phyloP scores from a whole-genome alignment of 2,113 vertebrate species.

The Parus major region DNA sequence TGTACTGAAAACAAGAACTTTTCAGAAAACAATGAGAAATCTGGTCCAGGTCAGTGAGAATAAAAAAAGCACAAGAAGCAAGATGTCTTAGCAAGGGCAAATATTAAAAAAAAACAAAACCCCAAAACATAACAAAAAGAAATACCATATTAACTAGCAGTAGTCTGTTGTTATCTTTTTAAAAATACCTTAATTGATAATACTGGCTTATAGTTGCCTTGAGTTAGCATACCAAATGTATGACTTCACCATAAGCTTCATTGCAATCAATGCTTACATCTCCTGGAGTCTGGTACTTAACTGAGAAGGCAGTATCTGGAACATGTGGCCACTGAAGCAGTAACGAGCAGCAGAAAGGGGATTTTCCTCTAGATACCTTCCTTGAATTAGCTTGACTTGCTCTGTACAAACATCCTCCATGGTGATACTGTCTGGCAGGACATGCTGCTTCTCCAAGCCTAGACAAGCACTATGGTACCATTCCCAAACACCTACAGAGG shows the following conservation, averaged over 20 bases:
- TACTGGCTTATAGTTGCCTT: neutral
- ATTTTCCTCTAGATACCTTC: neutral
- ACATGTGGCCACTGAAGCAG: fast-evolving
- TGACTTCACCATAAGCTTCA: neutral
- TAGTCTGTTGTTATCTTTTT: neutral
- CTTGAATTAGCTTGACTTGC: neutral
- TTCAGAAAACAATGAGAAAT: neutral
- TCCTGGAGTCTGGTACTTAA: neutral
- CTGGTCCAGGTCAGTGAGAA: neutral
- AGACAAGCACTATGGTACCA: fast-evolving
- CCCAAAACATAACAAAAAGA: neutral
- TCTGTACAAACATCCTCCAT: fast-evolving
- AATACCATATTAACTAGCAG: neutral
- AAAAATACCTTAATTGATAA: neutral
- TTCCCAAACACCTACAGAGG: neutral
- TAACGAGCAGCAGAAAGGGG: neutral
- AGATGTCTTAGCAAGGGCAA: neutral
- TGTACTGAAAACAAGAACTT: neutral
- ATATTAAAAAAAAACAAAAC: neutral
- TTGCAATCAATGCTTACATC: neutral
- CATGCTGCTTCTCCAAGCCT: neutral
- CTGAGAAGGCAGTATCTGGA: neutral
- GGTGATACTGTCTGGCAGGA: neutral
- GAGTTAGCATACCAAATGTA: neutral
- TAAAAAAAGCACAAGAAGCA: neutral